Base-by-base conservation (phyloP, 2,797 vertebrate genomes). In the Tiaroga cobitis region DNA sequence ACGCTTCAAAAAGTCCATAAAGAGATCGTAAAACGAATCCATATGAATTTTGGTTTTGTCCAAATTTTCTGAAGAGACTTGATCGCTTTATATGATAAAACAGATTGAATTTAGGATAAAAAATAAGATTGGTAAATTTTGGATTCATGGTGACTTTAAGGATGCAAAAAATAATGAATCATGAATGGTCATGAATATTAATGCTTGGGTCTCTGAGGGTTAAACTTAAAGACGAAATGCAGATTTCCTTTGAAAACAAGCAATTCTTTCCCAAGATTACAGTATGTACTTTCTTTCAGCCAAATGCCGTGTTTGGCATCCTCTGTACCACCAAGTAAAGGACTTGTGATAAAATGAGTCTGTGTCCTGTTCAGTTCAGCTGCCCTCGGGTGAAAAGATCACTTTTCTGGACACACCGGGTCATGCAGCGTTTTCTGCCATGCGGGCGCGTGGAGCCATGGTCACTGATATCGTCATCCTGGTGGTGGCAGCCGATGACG, bases 371-470 rank as follows among this genome's bases (percentile, higher is more conserved):
- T 21, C 91, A 96, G 95, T 96, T 32, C 90, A 94, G 90, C 93
- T 99, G 87, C 95, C 96, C 13, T 95, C 97, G 69, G 97, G 98
- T 11, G 97, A 99, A 82, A 95, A 91, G 90, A 96, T 99, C 89
- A 99, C 98, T 37, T 99, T 99, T 90, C 95, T 99, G 54, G 98
- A 99, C 93, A 99, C 98, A 2, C 98, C 98, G 0, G 98, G 98
- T 32, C 98, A 99, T 4, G 97, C 97, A 3, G 98, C 97, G 21
- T 99, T 99, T 82, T 97, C 97, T 86, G 95, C 97, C 86, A 98
- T 99, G 96, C 93, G 98, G 86, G 97, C 96, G 0, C 95, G 98
- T 8, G 98, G 98, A 21, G 95, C 97, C 77, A 85, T 92, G 0
- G 95, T 97, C 88, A 99, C 98, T 0, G 98, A 99, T 93, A 97